These are phyloP conservation scores for Apodemia duryi DNA, from an alignment of 2,888 invertebrate genomes.

Conservation along the genomic window DNA sequence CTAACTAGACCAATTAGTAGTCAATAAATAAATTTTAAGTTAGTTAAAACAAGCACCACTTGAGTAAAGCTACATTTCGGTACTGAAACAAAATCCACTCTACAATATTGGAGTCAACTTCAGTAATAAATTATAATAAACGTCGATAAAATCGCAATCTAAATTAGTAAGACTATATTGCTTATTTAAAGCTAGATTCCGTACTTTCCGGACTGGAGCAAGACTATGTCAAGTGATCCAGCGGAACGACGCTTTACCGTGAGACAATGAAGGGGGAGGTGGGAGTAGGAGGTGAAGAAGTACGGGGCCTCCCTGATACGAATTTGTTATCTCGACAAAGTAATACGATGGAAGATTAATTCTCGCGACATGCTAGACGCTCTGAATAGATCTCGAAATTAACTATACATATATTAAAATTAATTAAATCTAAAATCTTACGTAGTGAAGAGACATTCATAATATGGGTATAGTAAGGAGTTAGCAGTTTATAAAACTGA, in stretches of 20 bases:
- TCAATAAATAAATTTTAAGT: too few relatives aligned
- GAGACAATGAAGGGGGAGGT: conserved; percentile 32
- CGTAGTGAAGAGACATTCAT: background rate
- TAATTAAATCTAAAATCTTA: conserved; percentile 8
- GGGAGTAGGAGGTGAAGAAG: conserved; percentile 24
- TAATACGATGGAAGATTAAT: conserved; percentile 55
- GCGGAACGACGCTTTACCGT: conserved; percentile 22
- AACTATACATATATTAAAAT: conserved; percentile 25
- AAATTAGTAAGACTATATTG: conserved; percentile 1
- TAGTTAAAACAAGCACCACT: too few relatives aligned
- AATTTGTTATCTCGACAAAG: conserved; percentile 56
- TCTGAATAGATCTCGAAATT: conserved; percentile 34
- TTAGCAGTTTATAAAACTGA: too few relatives aligned
- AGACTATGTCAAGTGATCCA: conserved; percentile 18
- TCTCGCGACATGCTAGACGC: conserved; percentile 43
- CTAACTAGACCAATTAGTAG: too few relatives aligned
- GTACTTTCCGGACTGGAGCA: conserved; percentile 8
- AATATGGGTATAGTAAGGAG: too few relatives aligned
- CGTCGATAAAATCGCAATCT: background rate
- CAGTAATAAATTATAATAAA: background rate
- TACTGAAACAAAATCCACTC: too few relatives aligned
- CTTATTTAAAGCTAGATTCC: conserved; percentile 10
- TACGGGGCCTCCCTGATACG: conserved; percentile 35
- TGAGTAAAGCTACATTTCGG: too few relatives aligned
- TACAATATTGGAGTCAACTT: background rate